Evolutionary conservation across 2,888 invertebrate genomes (phyloP).

Genomic region (Diachrysia chrysitis): DNA sequence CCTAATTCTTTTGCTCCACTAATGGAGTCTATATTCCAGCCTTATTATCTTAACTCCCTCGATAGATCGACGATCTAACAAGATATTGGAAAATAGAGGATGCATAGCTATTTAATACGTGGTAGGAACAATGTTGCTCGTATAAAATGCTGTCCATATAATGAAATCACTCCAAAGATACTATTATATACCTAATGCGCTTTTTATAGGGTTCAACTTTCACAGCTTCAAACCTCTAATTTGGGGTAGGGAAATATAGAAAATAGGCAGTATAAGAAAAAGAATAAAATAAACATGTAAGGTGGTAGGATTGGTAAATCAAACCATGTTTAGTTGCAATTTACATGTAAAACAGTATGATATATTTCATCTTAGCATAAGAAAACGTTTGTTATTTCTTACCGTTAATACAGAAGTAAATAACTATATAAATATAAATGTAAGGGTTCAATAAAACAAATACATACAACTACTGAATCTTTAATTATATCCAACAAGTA

Average conservation of each 20-base stretch:
- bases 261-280: background rate
- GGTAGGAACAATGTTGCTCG: background rate
- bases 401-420: conserved; percentile 42
- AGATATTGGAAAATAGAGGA: conserved; percentile 11
- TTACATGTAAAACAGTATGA: conserved; percentile 37
- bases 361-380: conserved; percentile 41
- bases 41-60: conserved; percentile 49
- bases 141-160: no score
- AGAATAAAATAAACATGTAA: background rate
- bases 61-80: conserved; percentile 28
- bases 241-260: background rate
- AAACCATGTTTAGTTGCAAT: conserved; percentile 36
- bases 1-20: conserved; percentile 48
- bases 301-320: conserved; percentile 38
- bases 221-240: background rate
- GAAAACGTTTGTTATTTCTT: conserved; percentile 21
- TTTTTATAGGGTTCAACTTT: background rate
- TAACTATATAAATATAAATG: conserved; percentile 13
- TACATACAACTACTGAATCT: conserved; percentile 81
- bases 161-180: background rate
- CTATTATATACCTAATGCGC: background rate
- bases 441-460: conserved; percentile 62
- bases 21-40: conserved; percentile 34
- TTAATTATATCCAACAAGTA: conserved; percentile 87
- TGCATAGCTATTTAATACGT: background rate